These are phyloP conservation scores for Chiloscyllium plagiosum DNA, from an alignment of 2,113 vertebrate genomes.

Conservation along the genomic window DNA sequence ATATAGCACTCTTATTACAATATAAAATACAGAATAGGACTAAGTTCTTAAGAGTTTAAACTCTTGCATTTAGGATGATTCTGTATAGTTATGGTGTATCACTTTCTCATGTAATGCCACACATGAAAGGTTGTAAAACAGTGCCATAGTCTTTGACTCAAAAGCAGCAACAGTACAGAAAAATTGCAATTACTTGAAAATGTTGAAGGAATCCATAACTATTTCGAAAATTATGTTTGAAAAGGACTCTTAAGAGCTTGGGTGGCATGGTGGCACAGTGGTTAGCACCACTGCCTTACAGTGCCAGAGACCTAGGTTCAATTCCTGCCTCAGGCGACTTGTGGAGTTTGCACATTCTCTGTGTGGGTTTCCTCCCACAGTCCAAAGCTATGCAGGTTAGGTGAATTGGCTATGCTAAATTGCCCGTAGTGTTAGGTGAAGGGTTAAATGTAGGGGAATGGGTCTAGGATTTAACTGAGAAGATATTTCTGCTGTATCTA, in stretches of 20 bases:
- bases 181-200: not conserved
- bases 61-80: not conserved
- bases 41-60: not conserved
- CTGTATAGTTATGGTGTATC: not conserved
- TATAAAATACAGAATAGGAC: not conserved
- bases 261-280: too few relatives aligned
- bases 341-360: too few relatives aligned
- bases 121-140: not conserved
- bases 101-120: not conserved
- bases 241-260: not conserved
- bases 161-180: not conserved
- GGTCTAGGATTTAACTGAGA: too few relatives aligned
- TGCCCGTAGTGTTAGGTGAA: too few relatives aligned
- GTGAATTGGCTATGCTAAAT: too few relatives aligned
- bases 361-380: too few relatives aligned
- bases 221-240: not conserved
- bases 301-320: too few relatives aligned
- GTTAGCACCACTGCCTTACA: too few relatives aligned
- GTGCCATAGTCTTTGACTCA: not conserved
- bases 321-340: too few relatives aligned
- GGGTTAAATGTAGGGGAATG: not conserved
- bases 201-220: not conserved
- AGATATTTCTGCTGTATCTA: not conserved
- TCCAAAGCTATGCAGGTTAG: too few relatives aligned
- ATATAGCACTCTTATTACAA: not conserved